These are phyloP conservation scores for Aeoliscus strigatus DNA, from an alignment of 2,797 vertebrate species.

Conservation along the genomic window DNA sequence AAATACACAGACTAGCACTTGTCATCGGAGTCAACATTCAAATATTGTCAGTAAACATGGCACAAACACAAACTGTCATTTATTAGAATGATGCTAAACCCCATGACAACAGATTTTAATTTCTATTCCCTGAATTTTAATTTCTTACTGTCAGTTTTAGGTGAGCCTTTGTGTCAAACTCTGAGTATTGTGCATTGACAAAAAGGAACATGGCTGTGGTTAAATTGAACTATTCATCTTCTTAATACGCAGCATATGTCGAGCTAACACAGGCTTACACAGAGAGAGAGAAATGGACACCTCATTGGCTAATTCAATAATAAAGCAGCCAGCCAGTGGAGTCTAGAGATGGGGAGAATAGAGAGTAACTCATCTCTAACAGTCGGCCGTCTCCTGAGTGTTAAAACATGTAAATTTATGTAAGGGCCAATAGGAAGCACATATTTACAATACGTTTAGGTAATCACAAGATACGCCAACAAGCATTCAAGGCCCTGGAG, in stretches of 20 bases:
- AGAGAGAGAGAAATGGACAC: slow-evolving; percentile 50
- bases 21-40: too few relatives aligned
- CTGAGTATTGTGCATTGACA: too few relatives aligned
- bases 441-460: slow-evolving; percentile 84
- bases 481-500: slow-evolving; percentile 76
- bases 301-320: slow-evolving; percentile 77
- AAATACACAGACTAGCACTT: too few relatives aligned
- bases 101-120: too few relatives aligned
- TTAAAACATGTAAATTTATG: slow-evolving; percentile 84
- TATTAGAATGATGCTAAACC: too few relatives aligned
- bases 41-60: too few relatives aligned
- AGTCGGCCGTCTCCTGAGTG: slow-evolving; percentile 75
- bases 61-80: too few relatives aligned
- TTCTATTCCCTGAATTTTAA: too few relatives aligned
- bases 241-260: slow-evolving; percentile 58
- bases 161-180: too few relatives aligned
- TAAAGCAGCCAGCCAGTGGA: slow-evolving; percentile 58
- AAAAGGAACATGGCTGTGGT: slow-evolving; percentile 33
- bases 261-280: slow-evolving; percentile 60
- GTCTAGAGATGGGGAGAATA: slow-evolving; percentile 56
- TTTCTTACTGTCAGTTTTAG: too few relatives aligned
- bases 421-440: slow-evolving; percentile 79
- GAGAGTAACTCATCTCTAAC: slow-evolving; percentile 76
- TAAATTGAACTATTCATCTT: slow-evolving; percentile 67
- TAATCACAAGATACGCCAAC: slow-evolving; percentile 88